Percentiles rank a stretch among this genome's conserved stretches.
phyloP scores from a whole-genome alignment of 30 jellyfish, hydroid and myxozoan species.

The Clytia hemisphaerica region DNA sequence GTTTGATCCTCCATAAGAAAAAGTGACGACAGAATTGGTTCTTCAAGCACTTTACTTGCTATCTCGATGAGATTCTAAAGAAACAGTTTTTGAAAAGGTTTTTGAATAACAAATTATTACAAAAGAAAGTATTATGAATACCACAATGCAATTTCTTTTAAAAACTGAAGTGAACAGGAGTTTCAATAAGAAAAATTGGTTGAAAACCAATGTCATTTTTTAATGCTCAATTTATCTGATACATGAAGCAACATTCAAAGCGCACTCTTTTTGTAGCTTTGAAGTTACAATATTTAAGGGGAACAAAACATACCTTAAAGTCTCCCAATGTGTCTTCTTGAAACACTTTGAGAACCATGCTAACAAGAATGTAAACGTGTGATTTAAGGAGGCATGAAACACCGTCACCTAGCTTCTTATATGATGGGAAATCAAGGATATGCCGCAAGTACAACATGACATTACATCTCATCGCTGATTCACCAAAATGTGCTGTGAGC shows the following conservation, averaged over 20 bases:
- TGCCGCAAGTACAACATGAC: not conserved
- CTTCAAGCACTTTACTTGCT: slow-evolving; percentile 26
- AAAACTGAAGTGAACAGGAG: too few relatives aligned
- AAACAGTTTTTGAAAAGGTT: not conserved
- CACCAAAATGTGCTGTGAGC: slow-evolving; percentile 30
- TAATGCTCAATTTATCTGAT: too few relatives aligned
- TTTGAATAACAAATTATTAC: too few relatives aligned
- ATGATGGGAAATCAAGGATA: not conserved
- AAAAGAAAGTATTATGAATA: not conserved
- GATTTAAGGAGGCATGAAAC: slow-evolving; percentile 22
- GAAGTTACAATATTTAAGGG: too few relatives aligned
- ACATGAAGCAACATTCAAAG: too few relatives aligned
- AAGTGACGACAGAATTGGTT: slow-evolving; percentile 14
- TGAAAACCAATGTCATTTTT: too few relatives aligned
- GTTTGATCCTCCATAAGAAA: slow-evolving; percentile 35
- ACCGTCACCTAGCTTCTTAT: not conserved
- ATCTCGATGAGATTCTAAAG: slow-evolving; percentile 9
- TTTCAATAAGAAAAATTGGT: too few relatives aligned
- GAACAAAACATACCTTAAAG: slow-evolving; percentile 28
- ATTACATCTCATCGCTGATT: slow-evolving; percentile 31
- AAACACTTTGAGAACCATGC: slow-evolving; percentile 28
- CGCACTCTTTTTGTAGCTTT: too few relatives aligned
- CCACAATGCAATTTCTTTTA: not conserved
- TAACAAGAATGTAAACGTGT: slow-evolving; percentile 23
- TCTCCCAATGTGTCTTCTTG: slow-evolving; percentile 55